Conservation (phyloP, 2,113 vertebrate species). For the Thinocorus orbignyianus region DNA sequence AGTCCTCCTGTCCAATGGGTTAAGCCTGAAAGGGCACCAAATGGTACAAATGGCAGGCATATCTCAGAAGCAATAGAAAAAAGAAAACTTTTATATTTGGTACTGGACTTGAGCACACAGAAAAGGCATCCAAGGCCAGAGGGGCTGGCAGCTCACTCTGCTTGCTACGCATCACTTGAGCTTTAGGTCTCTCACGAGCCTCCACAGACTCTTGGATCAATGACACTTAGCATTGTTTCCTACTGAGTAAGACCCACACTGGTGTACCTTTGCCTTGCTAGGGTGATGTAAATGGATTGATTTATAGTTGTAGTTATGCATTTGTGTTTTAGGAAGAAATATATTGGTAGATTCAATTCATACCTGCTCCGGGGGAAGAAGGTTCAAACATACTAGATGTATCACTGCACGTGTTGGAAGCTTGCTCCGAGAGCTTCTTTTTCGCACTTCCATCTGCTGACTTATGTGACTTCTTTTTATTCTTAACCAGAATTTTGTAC, state of each 20-base stretch:
- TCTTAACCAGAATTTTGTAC: conserved; percentile 98
- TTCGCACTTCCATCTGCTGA: conserved; percentile 87
- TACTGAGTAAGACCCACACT: not conserved
- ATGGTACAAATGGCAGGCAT: not conserved
- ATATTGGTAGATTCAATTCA: not conserved
- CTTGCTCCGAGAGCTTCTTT: conserved; percentile 94
- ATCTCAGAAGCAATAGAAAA: not conserved
- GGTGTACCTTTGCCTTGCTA: not conserved
- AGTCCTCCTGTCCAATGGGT: not conserved
- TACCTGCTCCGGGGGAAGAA: conserved; percentile 92
- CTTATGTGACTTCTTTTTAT: conserved; percentile 97
- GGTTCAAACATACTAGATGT: conserved; percentile 93
- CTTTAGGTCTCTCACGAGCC: accelerated
- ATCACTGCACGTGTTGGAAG: conserved; percentile 91
- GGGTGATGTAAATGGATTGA: not conserved
- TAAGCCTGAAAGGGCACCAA: not conserved
- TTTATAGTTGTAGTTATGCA: not conserved
- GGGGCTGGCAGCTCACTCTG: not conserved
- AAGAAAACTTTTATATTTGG: not conserved
- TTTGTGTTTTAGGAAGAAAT: not conserved
- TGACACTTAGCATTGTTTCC: accelerated
- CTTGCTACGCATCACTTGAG: not conserved
- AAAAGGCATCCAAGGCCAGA: not conserved
- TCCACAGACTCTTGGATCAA: not conserved
- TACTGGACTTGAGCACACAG: not conserved